phyloP scores from a whole-genome alignment of 1,140 invertebrate genomes.

The Lucilia sericata region DNA sequence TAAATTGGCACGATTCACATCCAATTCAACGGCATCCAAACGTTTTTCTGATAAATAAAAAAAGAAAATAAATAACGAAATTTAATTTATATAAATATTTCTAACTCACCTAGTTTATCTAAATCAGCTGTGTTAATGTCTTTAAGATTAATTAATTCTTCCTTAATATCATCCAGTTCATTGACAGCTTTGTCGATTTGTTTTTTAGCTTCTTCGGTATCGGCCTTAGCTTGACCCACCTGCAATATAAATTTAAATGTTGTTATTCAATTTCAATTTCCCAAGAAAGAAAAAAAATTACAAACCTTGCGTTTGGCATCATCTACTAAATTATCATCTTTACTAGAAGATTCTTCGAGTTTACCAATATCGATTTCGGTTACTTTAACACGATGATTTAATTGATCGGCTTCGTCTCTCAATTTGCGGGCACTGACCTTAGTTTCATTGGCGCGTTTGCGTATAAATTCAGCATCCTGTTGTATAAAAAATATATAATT shows the following conservation, averaged over 20 bases:
- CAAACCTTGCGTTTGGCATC: slow-evolving; percentile 77
- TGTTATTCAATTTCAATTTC: background rate
- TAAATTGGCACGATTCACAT: slow-evolving; percentile 80
- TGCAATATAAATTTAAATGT: slow-evolving; percentile 58
- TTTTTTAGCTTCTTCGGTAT: slow-evolving; percentile 80
- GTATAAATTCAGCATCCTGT: slow-evolving; percentile 80
- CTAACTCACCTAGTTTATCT: slow-evolving; percentile 71
- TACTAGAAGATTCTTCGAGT: slow-evolving; percentile 79
- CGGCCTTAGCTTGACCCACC: slow-evolving; percentile 89
- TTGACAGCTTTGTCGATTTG: slow-evolving; percentile 84
- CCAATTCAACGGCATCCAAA: slow-evolving; percentile 79
- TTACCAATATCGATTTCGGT: slow-evolving; percentile 78
- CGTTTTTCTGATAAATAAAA: slow-evolving; percentile 73
- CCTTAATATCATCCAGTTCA: slow-evolving; percentile 83
- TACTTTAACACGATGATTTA: slow-evolving; percentile 77
- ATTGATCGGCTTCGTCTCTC: slow-evolving; percentile 80
- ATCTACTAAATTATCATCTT: slow-evolving; percentile 79
- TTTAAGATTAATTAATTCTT: slow-evolving; percentile 81
- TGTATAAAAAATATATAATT: slow-evolving; percentile 44
- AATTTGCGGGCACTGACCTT: slow-evolving; percentile 80
- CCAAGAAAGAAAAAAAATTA: background rate
- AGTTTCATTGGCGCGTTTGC: slow-evolving; percentile 80
- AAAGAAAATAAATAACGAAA: slow-evolving; percentile 21
- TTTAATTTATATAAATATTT: background rate
- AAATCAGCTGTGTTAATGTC: slow-evolving; percentile 80